Percentiles rank a stretch among this genome's conserved stretches.
Evolutionary conservation across 2,888 invertebrate species (phyloP).

Genomic region (Oeneis ivallda): DNA sequence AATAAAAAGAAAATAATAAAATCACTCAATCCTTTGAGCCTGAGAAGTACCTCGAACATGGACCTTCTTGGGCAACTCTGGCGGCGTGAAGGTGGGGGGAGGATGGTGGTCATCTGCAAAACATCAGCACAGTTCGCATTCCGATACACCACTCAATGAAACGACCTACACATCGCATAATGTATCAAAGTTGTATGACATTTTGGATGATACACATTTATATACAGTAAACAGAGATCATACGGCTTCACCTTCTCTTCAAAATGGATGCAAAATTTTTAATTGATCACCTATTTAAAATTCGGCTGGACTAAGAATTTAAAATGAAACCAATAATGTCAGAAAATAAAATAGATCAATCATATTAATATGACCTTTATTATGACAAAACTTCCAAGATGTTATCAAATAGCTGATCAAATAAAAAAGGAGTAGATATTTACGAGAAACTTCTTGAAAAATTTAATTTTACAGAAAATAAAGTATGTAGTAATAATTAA

Average conservation of each 20-base stretch:
- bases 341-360: neutral
- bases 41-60: slow-evolving; percentile 94
- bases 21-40: slow-evolving; percentile 74
- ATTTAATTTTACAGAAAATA: neutral
- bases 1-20: slow-evolving; percentile 51
- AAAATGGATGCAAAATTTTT: slow-evolving; percentile 17
- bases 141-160: slow-evolving; percentile 76
- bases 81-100: slow-evolving; percentile 99
- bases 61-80: slow-evolving; percentile 99
- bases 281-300: slow-evolving; percentile 14
- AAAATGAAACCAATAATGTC: neutral
- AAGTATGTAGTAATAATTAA: neutral
- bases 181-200: slow-evolving; percentile 46
- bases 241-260: slow-evolving; percentile 54
- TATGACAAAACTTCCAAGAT: too few species aligned
- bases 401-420: neutral
- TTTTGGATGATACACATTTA: slow-evolving; percentile 52
- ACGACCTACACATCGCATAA: slow-evolving; percentile 68
- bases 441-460: neutral
- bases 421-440: neutral
- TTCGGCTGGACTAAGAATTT: neutral
- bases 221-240: slow-evolving; percentile 42
- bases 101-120: slow-evolving; percentile 98
- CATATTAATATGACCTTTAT: too few species aligned
- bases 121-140: slow-evolving; percentile 86